These are phyloP conservation scores for Myotis pilosus DNA, from an alignment of 2,797 vertebrate genomes.

Conservation along the genomic window DNA sequence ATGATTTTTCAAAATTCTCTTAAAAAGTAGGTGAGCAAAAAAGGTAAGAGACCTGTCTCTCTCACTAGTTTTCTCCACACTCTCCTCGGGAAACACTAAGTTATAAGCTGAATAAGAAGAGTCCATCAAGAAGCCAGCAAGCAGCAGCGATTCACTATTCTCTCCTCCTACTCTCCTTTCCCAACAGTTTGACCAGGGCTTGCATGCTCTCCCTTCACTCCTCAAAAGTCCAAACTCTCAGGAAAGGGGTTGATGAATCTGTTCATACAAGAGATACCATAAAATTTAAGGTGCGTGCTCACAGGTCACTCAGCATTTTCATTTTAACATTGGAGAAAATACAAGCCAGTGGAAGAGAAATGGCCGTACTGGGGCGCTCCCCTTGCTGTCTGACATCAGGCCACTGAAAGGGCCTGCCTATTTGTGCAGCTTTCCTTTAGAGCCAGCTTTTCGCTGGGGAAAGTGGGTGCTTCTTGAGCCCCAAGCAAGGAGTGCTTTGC, in stretches of 20 bases:
- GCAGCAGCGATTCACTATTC: not conserved
- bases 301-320: not conserved
- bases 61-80: not conserved
- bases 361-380: fast-evolving
- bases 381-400: not conserved
- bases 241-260: not conserved
- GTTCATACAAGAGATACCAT: not conserved
- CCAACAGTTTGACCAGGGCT: not conserved
- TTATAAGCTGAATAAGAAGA: not conserved
- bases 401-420: not conserved
- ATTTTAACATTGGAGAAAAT: not conserved
- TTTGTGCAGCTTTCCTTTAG: not conserved
- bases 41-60: not conserved
- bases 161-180: not conserved
- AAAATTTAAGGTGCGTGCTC: not conserved
- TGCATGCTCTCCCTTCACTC: not conserved
- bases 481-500: not conserved
- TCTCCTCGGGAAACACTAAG: not conserved
- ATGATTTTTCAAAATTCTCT: not conserved
- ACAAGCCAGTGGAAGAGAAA: not conserved
- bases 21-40: not conserved
- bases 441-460: not conserved
- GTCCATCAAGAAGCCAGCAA: not conserved
- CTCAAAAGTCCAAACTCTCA: not conserved
- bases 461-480: not conserved